Percentiles rank a stretch among this genome's conserved stretches.
These are phyloP conservation scores for Crocuta crocuta DNA, from an alignment of 2,113 vertebrate genomes.

Conservation along the genomic window DNA sequence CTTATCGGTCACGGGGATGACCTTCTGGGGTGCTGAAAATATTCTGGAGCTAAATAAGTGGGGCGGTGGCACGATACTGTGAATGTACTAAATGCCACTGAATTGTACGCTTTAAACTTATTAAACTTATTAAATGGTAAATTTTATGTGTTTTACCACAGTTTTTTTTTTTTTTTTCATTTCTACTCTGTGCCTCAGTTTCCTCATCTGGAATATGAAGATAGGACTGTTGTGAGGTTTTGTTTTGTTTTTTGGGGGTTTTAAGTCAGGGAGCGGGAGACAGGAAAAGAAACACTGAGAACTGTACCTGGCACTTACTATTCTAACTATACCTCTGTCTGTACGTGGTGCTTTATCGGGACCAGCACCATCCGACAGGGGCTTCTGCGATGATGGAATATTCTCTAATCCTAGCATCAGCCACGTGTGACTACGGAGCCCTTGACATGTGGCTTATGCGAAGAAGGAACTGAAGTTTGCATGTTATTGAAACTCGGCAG, in stretches of 20 bases:
- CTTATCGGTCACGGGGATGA: not conserved
- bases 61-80: not conserved
- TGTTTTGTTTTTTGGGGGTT: not conserved
- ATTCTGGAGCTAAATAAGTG: not conserved
- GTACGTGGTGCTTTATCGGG: not conserved
- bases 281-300: not conserved
- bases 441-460: not conserved
- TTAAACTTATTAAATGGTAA: not conserved
- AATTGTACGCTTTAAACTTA: not conserved
- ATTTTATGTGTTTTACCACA: not conserved
- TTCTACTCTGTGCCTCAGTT: not conserved
- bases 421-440: not conserved
- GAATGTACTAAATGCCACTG: not conserved
- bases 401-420: not conserved
- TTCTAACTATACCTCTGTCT: fast-evolving
- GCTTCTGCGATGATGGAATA: not conserved
- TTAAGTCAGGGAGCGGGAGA: no score
- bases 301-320: not conserved
- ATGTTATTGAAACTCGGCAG: not conserved
- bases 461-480: not conserved
- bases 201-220: constrained; percentile 33
- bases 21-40: not conserved
- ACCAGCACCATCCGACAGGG: not conserved
- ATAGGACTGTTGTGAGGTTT: not conserved
- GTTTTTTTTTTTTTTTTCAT: not conserved